Percentiles rank a stretch among this genome's conserved stretches.
Conservation (phyloP, 2,888 invertebrate genomes). For the Melikaiella ostensackeni region DNA sequence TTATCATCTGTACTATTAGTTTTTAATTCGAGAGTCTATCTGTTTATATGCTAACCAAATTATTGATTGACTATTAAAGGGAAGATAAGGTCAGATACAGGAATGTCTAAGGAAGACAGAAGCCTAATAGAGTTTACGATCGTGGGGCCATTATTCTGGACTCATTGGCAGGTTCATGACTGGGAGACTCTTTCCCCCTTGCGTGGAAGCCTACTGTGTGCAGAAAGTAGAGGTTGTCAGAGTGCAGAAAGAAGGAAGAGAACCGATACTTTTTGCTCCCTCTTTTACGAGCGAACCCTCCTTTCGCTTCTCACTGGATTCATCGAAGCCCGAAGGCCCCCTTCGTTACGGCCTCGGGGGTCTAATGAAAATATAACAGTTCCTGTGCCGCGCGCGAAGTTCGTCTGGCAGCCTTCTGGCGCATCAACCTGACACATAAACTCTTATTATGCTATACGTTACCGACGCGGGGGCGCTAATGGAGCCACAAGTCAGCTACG, state of each 20-base stretch:
- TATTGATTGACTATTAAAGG: too few relatives aligned
- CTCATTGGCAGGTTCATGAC: neutral
- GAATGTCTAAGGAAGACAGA: neutral
- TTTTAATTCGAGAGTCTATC: too few relatives aligned
- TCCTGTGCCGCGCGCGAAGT: slow-evolving; percentile 73
- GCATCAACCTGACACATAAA: slow-evolving; percentile 78
- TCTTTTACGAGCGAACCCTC: slow-evolving; percentile 50
- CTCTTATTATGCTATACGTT: slow-evolving; percentile 77
- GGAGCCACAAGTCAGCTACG: slow-evolving; percentile 76
- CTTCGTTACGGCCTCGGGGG: slow-evolving; percentile 58
- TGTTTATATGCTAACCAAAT: too few relatives aligned
- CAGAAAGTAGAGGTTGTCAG: neutral
- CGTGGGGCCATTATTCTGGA: neutral
- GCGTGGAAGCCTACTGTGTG: neutral
- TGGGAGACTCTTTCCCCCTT: neutral
- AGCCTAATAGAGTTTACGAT: neutral
- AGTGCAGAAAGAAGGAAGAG: slow-evolving; percentile 52
- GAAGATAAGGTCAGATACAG: neutral
- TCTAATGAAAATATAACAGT: slow-evolving; percentile 77
- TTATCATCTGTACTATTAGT: too few relatives aligned
- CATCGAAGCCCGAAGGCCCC: slow-evolving; percentile 55
- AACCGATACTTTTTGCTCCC: slow-evolving; percentile 50
- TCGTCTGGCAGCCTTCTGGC: slow-evolving; percentile 75
- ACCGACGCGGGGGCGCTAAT: slow-evolving; percentile 73
- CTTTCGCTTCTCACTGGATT: slow-evolving; percentile 53